Conservation (phyloP, 1,140 invertebrate species). For the Pemphigus obesinymphae region DNA sequence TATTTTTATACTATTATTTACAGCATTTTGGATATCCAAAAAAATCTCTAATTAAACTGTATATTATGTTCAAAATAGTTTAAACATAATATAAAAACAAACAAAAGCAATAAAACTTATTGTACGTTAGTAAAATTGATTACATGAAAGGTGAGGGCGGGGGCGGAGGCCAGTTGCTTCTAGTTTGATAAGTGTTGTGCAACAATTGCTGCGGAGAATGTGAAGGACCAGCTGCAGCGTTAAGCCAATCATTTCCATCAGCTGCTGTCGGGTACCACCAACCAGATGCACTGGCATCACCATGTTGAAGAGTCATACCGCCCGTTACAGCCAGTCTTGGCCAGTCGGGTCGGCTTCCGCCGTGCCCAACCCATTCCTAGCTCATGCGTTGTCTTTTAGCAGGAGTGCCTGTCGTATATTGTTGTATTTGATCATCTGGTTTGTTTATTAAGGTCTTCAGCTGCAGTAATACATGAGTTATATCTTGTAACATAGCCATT, state of each 20-base stretch:
- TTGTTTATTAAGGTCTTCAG: neutral
- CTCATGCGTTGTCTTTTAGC: neutral
- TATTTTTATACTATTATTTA: too few relatives aligned
- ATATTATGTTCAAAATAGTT: too few relatives aligned
- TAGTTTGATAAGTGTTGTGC: neutral
- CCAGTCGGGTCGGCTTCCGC: slow-evolving; percentile 29
- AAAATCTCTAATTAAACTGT: too few relatives aligned
- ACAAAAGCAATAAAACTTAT: too few relatives aligned
- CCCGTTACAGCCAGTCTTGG: neutral
- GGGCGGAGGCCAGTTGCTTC: slow-evolving; percentile 17
- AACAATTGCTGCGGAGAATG: neutral
- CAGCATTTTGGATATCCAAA: too few relatives aligned
- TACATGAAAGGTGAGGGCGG: neutral
- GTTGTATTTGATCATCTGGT: slow-evolving; percentile 50
- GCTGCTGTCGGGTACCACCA: neutral
- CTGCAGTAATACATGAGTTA: neutral
- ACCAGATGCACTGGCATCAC: neutral
- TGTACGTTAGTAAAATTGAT: too few relatives aligned
- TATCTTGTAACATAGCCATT: neutral
- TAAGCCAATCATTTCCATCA: slow-evolving; percentile 20
- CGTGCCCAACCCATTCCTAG: slow-evolving; percentile 38
- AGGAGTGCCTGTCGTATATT: neutral
- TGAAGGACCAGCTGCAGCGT: neutral
- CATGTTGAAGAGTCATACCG: neutral
- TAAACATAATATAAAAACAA: too few relatives aligned